Evolutionary conservation across 2,888 invertebrate genomes (phyloP), one percentile per base, ranked within the genome.

Genomic region (Drosophila aldrichi): DNA sequence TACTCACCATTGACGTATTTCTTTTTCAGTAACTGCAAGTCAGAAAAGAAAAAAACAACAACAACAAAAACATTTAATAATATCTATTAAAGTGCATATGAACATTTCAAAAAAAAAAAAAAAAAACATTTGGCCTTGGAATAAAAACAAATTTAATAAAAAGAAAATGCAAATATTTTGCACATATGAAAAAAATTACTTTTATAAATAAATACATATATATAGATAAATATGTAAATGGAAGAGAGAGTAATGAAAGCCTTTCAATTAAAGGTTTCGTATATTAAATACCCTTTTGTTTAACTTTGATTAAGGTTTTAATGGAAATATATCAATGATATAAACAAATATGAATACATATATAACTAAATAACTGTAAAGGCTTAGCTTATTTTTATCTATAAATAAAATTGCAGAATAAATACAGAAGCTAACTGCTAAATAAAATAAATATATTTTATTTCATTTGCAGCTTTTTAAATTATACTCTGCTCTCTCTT

Each of bases 1-100:
- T 46, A 89, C 92, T 92, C 79, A 92, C 91, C 91, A 91, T 82
- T 91, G 91, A 84, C 91, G 88, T 75, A 91, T 91, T 89, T 91
- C 91, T 85, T 91, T 91, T 81, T 91, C 91, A 90, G 91, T 91
- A 76, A 91, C 91, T 91, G 89, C 43, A 43, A 56, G 90, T 90
- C 90, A 49, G n/a, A n/a, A 43, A 12, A 6, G 12, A 36, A 36
- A 36, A 5, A 10, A 36, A 36, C 1, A 10, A 20, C 12, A 14
- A 36, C 14, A 36, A 14, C 12, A 32, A 14, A 20, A 51, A 32
- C 46, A 2, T 43, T 38, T 34, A 67, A 32, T 43, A 51, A 44
- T 32, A 12, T 56, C 25, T 62, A 58, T 77, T 64, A 46, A 51
- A 63, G 20, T 57, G n/a, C 20, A 44, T 59, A 34, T 61, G 29